These are phyloP conservation scores for Ennomos quercinarius DNA, from an alignment of 2,888 invertebrate species.

Conservation along the genomic window DNA sequence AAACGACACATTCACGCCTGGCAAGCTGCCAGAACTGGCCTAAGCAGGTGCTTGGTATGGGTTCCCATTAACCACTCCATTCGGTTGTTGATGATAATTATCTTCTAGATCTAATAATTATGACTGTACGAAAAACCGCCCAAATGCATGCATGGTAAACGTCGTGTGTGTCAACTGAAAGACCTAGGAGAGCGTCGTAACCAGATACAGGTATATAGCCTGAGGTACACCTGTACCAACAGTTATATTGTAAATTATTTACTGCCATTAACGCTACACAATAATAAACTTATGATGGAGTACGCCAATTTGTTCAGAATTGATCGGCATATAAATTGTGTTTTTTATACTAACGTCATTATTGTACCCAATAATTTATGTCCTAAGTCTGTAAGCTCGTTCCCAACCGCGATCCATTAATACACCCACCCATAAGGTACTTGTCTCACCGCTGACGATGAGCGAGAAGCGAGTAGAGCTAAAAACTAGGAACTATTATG, in stretches of 20 bases:
- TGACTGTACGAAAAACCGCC: too few relatives aligned
- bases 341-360: slow-evolving; percentile 14
- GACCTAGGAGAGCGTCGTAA: too few relatives aligned
- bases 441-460: too few relatives aligned
- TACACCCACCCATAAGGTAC: slow-evolving; percentile 29
- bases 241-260: slow-evolving; percentile 2
- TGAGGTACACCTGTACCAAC: too few relatives aligned
- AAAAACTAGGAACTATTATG: too few relatives aligned
- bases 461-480: too few relatives aligned
- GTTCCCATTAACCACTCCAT: slow-evolving; percentile 14
- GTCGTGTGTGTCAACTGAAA: too few relatives aligned
- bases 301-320: slow-evolving; percentile 6
- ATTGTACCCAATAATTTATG: slow-evolving; percentile 23
- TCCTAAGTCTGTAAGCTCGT: slow-evolving; percentile 26
- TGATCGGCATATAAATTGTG: slow-evolving; percentile 10
- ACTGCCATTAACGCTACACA: background rate
- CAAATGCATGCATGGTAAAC: too few relatives aligned
- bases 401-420: slow-evolving; percentile 34
- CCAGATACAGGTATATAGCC: too few relatives aligned
- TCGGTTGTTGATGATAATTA: background rate
- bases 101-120: too few relatives aligned
- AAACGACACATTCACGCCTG: slow-evolving; percentile 36
- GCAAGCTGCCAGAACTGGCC: slow-evolving; percentile 40
- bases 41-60: slow-evolving; percentile 28
- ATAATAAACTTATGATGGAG: slow-evolving; percentile 10